These are phyloP conservation scores for Drosophila neotestacea DNA, from an alignment of 2,888 invertebrate species.

Conservation along the genomic window DNA sequence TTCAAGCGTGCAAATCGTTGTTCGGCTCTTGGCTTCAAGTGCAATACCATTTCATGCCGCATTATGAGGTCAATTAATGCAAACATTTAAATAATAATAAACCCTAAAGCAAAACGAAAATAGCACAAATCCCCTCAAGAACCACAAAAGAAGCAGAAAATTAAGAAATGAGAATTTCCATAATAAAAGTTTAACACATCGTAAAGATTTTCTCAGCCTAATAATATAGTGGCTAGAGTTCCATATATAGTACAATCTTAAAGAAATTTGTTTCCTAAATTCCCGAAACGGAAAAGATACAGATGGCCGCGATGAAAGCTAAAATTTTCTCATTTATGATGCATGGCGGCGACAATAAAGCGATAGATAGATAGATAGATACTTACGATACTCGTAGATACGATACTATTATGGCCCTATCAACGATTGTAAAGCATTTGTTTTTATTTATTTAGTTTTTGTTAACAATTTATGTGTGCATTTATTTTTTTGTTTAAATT, in stretches of 20 bases:
- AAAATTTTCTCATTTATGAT: slow-evolving; percentile 64
- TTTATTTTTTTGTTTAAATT: slow-evolving; percentile 12
- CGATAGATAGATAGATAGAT: slow-evolving; percentile 37
- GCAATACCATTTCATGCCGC: slow-evolving; percentile 57
- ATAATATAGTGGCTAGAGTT: slow-evolving; percentile 45
- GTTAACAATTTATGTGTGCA: slow-evolving; percentile 52
- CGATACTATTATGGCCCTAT: slow-evolving; percentile 40
- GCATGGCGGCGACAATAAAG: slow-evolving; percentile 75
- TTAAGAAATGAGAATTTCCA: slow-evolving; percentile 36
- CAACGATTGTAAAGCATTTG: slow-evolving; percentile 50
- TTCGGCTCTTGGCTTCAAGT: slow-evolving; percentile 40
- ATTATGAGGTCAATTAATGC: slow-evolving; percentile 68
- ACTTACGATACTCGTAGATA: slow-evolving; percentile 26
- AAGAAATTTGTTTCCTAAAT: slow-evolving; percentile 8
- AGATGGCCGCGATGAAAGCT: slow-evolving; percentile 74
- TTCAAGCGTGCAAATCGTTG: slow-evolving; percentile 41
- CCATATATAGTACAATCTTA: slow-evolving; percentile 17
- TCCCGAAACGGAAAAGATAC: slow-evolving; percentile 35
- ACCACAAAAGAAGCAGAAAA: slow-evolving; percentile 20
- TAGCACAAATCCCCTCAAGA: slow-evolving; percentile 16
- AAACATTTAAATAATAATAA: slow-evolving; percentile 64
- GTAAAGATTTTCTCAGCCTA: slow-evolving; percentile 69
- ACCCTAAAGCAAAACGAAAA: slow-evolving; percentile 38
- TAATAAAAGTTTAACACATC: slow-evolving; percentile 72
- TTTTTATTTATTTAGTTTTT: slow-evolving; percentile 66